A percentile compares a stretch with the other conserved stretches of the same genome.
phyloP scores from a whole-genome alignment of 1,140 invertebrate genomes.

The Venturia canescens region DNA sequence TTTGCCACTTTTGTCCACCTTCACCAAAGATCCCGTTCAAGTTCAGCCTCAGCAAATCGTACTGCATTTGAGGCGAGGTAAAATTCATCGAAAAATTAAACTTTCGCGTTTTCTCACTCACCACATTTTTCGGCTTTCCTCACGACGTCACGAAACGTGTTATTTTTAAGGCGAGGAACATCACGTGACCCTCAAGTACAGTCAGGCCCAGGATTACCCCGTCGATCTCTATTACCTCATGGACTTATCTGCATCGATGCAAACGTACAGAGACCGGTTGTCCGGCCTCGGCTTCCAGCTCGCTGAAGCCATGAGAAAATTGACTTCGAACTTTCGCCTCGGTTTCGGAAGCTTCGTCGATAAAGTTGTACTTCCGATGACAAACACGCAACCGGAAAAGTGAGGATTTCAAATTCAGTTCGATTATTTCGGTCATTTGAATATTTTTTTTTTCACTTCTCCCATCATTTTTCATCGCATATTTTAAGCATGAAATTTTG shows the following conservation, averaged over 20 bases:
- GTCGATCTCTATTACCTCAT: slow-evolving; percentile 94
- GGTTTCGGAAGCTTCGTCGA: slow-evolving; percentile 95
- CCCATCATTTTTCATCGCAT: too few relatives aligned
- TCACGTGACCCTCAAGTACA: slow-evolving; percentile 70
- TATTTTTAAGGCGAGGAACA: slow-evolving; percentile 60
- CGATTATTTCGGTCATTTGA: too few relatives aligned
- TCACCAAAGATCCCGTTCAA: slow-evolving; percentile 59
- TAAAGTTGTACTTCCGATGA: slow-evolving; percentile 90
- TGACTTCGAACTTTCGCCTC: slow-evolving; percentile 88
- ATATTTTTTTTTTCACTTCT: neutral
- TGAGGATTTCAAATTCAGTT: slow-evolving; percentile 61
- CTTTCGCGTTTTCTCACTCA: neutral
- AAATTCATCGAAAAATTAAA: neutral
- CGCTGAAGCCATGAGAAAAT: slow-evolving; percentile 82
- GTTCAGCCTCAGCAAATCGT: slow-evolving; percentile 63
- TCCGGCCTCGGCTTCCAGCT: slow-evolving; percentile 82
- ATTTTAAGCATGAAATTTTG: too few relatives aligned
- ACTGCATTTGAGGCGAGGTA: slow-evolving; percentile 61
- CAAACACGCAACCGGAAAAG: slow-evolving; percentile 79
- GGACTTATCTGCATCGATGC: slow-evolving; percentile 91
- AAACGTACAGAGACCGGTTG: slow-evolving; percentile 82
- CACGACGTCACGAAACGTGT: neutral
- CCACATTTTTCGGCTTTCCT: neutral
- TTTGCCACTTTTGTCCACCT: slow-evolving; percentile 54
- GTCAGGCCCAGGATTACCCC: slow-evolving; percentile 87